These are phyloP conservation scores for Lithobates sylvaticus DNA, from an alignment of 2,797 vertebrate species.

Conservation along the genomic window DNA sequence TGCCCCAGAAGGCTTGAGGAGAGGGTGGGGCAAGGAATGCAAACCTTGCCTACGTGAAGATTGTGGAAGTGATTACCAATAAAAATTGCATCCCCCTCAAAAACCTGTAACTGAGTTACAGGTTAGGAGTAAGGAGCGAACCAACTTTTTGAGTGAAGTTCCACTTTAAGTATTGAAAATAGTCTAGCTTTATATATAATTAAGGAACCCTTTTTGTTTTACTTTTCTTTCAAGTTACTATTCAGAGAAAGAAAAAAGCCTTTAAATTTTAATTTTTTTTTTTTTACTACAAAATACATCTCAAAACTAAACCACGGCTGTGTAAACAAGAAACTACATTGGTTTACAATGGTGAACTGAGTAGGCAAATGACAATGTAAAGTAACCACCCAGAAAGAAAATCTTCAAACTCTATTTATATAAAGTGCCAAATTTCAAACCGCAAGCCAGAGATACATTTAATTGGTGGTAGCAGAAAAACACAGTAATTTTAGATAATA, in stretches of 20 bases:
- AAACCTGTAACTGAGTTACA: no score
- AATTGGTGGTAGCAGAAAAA: conserved; percentile 55
- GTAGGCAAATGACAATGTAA: conserved; percentile 7
- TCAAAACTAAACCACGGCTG: conserved; percentile 9
- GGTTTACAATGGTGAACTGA: not conserved
- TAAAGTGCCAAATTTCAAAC: conserved; percentile 3
- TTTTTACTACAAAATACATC: conserved; percentile 30
- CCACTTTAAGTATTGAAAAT: no score
- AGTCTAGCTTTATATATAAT: no score
- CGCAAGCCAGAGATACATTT: conserved; percentile 39
- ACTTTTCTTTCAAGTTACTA: no score
- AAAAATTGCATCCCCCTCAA: no score
- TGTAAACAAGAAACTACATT: conserved; percentile 18
- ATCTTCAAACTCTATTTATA: conserved; percentile 44
- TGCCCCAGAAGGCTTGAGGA: no score
- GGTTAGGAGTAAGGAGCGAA: no score
- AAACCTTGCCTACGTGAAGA: no score
- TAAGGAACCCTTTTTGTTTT: no score
- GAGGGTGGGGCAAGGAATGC: no score
- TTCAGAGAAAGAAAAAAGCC: not conserved
- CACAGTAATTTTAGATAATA: conserved; percentile 55
- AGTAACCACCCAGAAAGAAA: conserved; percentile 34
- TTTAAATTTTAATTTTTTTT: conserved; percentile 3
- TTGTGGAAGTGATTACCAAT: no score
- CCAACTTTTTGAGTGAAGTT: no score